Evolutionary conservation across 1,140 invertebrate genomes (phyloP).

Genomic region (Rhopalosiphum padi): DNA sequence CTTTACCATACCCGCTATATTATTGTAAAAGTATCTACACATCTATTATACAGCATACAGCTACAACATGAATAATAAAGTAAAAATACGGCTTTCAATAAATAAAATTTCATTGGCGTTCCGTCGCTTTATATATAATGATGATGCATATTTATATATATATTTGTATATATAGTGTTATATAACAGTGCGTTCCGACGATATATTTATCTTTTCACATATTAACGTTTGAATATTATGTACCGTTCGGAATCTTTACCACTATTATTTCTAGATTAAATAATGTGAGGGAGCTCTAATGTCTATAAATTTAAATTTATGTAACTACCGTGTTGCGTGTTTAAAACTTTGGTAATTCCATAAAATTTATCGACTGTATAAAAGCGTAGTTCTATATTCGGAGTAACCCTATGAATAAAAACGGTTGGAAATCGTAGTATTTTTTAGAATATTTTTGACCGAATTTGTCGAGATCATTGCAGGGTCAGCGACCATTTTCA

Average conservation of each 20-base stretch:
- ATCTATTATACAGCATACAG: not conserved
- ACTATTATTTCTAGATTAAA: constrained; percentile 23
- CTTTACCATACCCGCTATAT: not conserved
- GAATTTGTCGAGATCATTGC: not conserved
- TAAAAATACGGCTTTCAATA: not conserved
- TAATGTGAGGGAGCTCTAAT: not conserved
- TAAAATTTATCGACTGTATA: constrained; percentile 35
- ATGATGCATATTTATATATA: not conserved
- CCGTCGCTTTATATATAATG: not conserved
- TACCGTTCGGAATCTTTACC: not conserved
- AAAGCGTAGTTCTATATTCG: not conserved
- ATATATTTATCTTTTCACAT: not conserved
- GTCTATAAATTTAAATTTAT: constrained; percentile 37
- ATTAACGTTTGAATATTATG: constrained; percentile 19
- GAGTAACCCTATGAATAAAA: not conserved
- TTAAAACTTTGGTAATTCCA: constrained; percentile 36
- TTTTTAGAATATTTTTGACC: not conserved
- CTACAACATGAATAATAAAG: not conserved
- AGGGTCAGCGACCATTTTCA: not conserved
- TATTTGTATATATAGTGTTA: too few relatives aligned
- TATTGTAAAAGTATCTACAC: not conserved
- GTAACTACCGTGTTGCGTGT: constrained; percentile 22
- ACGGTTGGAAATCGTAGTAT: not conserved
- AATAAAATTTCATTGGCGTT: not conserved
- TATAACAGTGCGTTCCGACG: not conserved